Evolutionary conservation across 2,888 invertebrate species (phyloP).

Genomic region (Caenorhabditis becei): DNA sequence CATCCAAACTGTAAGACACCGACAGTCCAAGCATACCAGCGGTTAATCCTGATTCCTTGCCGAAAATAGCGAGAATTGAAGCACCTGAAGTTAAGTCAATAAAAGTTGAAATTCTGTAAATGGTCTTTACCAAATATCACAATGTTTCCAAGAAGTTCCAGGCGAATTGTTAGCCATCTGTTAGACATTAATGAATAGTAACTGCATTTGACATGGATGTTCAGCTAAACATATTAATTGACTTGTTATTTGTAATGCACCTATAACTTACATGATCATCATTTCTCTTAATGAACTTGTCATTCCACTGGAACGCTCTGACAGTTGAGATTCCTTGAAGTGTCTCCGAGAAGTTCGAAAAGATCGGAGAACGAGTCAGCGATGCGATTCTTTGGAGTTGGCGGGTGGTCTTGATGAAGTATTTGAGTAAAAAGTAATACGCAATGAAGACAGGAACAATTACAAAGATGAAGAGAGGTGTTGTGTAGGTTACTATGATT

Average conservation of each 20-base stretch:
- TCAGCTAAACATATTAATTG: conserved; percentile 38
- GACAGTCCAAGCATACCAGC: conserved; percentile 84
- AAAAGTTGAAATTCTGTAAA: background rate
- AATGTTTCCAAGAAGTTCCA: conserved; percentile 71
- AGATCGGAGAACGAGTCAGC: conserved; percentile 80
- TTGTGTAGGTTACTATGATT: conserved; percentile 78
- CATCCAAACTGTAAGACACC: conserved; percentile 83
- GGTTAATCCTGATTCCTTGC: conserved; percentile 64
- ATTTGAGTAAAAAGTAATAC: conserved; percentile 85
- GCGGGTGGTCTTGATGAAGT: conserved; percentile 94
- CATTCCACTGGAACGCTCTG: conserved; percentile 77
- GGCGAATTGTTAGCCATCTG: conserved; percentile 65
- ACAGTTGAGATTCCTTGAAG: conserved; percentile 79
- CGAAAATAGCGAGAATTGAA: conserved; percentile 66
- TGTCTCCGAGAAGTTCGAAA: conserved; percentile 81
- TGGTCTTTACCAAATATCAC: conserved; percentile 58
- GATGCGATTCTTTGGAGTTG: conserved; percentile 84
- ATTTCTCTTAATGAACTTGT: conserved; percentile 70
- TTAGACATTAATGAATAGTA: conserved; percentile 67
- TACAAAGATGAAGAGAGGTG: conserved; percentile 77
- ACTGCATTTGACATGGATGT: conserved; percentile 60
- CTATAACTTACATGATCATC: conserved; percentile 46
- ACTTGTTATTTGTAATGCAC: background rate
- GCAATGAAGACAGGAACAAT: conserved; percentile 78
- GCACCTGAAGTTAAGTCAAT: too few relatives aligned